Conservation (phyloP, 2,113 vertebrate genomes). For the Arenaria interpres region DNA sequence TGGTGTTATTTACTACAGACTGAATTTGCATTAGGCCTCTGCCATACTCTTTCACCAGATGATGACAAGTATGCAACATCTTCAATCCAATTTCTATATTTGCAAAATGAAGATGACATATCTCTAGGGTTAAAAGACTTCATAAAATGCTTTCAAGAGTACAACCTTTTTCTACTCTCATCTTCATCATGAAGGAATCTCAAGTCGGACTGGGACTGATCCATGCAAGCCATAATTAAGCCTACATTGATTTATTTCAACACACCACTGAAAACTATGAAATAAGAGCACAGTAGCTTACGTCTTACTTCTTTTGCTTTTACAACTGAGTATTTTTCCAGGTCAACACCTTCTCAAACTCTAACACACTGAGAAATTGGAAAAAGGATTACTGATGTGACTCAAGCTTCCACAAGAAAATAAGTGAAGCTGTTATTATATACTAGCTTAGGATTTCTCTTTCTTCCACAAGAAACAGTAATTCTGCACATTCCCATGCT, state of each 20-base stretch:
- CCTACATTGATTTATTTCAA: not conserved
- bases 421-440: not conserved
- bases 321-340: not conserved
- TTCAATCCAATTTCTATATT: not conserved
- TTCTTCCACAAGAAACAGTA: not conserved
- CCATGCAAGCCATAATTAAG: not conserved
- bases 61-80: not conserved
- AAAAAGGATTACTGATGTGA: not conserved
- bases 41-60: not conserved
- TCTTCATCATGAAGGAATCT: not conserved
- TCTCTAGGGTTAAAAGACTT: not conserved
- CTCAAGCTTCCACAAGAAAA: not conserved
- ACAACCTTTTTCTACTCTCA: not conserved
- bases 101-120: not conserved
- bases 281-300: not conserved
- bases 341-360: not conserved
- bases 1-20: not conserved
- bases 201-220: not conserved
- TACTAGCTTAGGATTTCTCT: not conserved
- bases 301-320: not conserved
- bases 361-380: not conserved
- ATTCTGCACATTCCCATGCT: not conserved
- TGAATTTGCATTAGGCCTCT: not conserved
- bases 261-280: not conserved
- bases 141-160: not conserved